Base-by-base conservation (phyloP, 2,888 invertebrate genomes). In the Ichneumoninae sp. region DNA sequence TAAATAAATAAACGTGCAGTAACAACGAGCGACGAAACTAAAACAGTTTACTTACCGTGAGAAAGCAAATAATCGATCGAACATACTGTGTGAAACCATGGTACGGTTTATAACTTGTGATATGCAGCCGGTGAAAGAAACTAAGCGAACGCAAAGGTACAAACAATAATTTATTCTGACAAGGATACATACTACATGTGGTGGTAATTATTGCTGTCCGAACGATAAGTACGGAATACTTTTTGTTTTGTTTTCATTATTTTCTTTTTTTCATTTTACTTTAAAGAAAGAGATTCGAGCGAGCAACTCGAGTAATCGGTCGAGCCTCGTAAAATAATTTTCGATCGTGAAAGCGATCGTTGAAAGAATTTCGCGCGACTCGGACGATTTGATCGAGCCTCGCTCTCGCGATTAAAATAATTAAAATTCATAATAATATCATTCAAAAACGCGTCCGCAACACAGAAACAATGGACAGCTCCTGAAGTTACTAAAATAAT, bases 141-240 rank as follows among this genome's bases (percentile, higher is more conserved):
- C 87, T 82, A 87, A 88, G 89, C 86, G 47, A 90, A 90, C 89
- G 85, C 87, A 90, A 90, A 90, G 85, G 84, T 91, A 91, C 90
- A 89, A 91, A 93, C 92, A 93, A 93, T 93, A 93, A 93, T 93
- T 93, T 93, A 93, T 93, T 88, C 83, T 86, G 84, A 84, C 86
- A 87, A 89, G 86, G 87, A 87, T 88, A 88, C 86, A 87, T 86
- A 87, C 87, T 87, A 86, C 87, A 91, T 89, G 90, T 87, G 91
- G 89, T 90, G 89, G 90, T 90, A 88, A 91, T 91, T 88, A 90
- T 88, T 89, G 88, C 88, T 87, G 83, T 90, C 91, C 91, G 91
- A 88, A 91, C 89, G 90, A 89, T 91, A 91, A 91, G 90, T 90
- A 91, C 91, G 90, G 91, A 92, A 89, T 89, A 88, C 85, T 87